phyloP scores from a whole-genome alignment of 2,888 invertebrate genomes.

The Melanophora roralis region DNA sequence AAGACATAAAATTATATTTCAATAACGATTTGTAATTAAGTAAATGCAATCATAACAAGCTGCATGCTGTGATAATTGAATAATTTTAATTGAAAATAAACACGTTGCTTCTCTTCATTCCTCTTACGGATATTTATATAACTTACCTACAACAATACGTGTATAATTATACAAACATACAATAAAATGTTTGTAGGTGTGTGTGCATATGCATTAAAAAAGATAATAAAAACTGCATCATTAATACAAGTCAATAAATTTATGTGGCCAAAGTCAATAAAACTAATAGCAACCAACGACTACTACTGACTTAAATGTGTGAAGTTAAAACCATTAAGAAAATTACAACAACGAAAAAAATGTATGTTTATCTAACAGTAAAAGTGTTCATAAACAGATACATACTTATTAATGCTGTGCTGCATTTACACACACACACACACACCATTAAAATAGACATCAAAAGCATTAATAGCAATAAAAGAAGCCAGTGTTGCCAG shows the following conservation, averaged over 20 bases:
- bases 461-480: constrained; percentile 20
- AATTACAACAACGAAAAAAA: constrained; percentile 23
- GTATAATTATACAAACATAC: neutral
- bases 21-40: constrained; percentile 32
- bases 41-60: constrained; percentile 36
- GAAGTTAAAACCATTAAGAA: constrained; percentile 44
- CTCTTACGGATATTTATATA: neutral
- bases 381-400: constrained; percentile 10
- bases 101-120: neutral
- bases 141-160: too few relatives aligned
- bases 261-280: neutral
- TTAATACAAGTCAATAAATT: constrained; percentile 36
- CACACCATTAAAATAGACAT: too few relatives aligned
- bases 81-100: constrained; percentile 1
- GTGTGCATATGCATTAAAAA: too few relatives aligned
- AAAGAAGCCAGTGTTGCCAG: too few relatives aligned
- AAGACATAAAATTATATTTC: constrained; percentile 15
- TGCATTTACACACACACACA: too few relatives aligned
- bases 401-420: neutral
- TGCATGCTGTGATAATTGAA: constrained; percentile 31
- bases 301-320: neutral
- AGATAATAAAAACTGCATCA: constrained; percentile 6
- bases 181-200: too few relatives aligned
- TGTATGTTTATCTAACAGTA: constrained; percentile 4
- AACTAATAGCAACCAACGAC: neutral